These are phyloP conservation scores for Hydraecia micacea DNA, from an alignment of 2,888 invertebrate species.

Conservation along the genomic window DNA sequence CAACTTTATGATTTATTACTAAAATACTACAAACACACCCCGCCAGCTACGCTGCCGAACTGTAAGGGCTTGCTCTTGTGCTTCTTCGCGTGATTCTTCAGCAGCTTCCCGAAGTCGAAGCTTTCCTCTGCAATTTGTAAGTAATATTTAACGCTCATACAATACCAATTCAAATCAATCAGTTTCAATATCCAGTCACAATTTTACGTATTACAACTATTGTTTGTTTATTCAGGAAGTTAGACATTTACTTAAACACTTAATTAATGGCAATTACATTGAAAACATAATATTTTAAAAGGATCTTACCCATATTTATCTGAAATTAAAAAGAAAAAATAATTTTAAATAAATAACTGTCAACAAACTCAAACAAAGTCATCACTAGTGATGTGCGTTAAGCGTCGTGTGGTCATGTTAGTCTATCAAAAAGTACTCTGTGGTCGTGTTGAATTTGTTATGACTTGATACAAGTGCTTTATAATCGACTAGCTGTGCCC, in stretches of 20 bases:
- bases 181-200: neutral
- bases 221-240: neutral
- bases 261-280: neutral
- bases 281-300: neutral
- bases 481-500: neutral
- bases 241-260: neutral
- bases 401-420: too few species aligned
- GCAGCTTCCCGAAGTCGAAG: constrained; percentile 80
- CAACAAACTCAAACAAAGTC: constrained; percentile 59
- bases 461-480: neutral
- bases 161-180: constrained; percentile 17
- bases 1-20: constrained; percentile 48
- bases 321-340: constrained; percentile 69
- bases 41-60: constrained; percentile 80
- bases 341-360: constrained; percentile 69
- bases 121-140: constrained; percentile 78
- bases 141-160: constrained; percentile 1
- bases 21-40: constrained; percentile 76
- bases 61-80: constrained; percentile 83
- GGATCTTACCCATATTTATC: constrained; percentile 79
- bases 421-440: too few species aligned
- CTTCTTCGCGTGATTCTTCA: constrained; percentile 79
- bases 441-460: constrained; percentile 10
- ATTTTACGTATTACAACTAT: neutral
- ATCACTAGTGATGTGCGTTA: constrained; percentile 28